These are phyloP conservation scores for Gopherus evgoodei DNA, from an alignment of 2,113 vertebrate genomes.

Conservation along the genomic window DNA sequence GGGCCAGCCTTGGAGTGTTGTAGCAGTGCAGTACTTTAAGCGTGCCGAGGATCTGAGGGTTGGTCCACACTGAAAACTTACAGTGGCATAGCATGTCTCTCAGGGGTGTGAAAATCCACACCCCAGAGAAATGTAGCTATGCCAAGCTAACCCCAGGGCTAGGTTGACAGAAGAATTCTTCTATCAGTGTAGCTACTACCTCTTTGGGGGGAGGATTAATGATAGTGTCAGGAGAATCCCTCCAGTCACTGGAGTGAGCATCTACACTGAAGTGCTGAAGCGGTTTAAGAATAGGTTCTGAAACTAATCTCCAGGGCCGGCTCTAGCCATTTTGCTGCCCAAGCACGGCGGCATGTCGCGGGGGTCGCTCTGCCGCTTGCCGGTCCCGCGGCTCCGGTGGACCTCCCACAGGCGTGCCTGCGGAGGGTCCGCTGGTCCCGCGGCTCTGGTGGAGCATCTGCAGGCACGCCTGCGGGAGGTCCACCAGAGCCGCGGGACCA, in stretches of 20 bases:
- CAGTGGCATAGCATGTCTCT: neutral
- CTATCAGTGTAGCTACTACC: neutral
- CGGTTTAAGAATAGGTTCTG: neutral
- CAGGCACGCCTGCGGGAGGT: too few species aligned
- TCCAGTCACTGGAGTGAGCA: neutral
- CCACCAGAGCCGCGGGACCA: too few species aligned
- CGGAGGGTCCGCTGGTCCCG: too few species aligned
- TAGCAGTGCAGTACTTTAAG: neutral
- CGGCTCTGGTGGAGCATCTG: too few species aligned
- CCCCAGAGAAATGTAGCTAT: neutral
- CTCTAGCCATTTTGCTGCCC: too few species aligned
- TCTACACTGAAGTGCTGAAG: neutral
- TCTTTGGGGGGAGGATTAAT: neutral
- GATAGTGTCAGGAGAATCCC: neutral
- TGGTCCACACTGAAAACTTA: neutral
- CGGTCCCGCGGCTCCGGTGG: too few species aligned
- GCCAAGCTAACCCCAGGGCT: neutral
- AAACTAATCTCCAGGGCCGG: neutral
- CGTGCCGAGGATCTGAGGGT: neutral
- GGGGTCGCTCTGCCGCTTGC: too few species aligned
- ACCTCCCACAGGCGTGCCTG: too few species aligned
- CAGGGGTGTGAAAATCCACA: neutral
- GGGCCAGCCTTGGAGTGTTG: constrained; percentile 33
- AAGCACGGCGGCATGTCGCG: too few species aligned
- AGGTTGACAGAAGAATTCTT: neutral